Conservation (phyloP, 1,140 invertebrate genomes). For the Drosophila micromelanica region DNA sequence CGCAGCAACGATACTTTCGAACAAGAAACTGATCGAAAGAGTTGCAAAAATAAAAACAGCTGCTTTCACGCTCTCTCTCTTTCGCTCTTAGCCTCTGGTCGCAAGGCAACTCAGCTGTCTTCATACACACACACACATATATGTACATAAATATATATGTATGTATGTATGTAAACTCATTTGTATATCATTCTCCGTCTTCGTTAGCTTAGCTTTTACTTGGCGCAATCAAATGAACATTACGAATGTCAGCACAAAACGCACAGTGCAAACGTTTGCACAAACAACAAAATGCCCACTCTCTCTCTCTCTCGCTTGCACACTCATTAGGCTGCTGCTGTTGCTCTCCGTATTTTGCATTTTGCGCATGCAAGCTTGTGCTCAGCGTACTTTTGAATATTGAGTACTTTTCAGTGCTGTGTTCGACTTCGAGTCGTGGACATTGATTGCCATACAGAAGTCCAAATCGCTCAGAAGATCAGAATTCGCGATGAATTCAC, state of each 20-base stretch:
- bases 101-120: neutral
- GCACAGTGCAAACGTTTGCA: constrained; percentile 31
- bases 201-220: neutral
- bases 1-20: too few species aligned
- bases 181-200: neutral
- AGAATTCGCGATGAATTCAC: constrained; percentile 40
- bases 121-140: constrained; percentile 1
- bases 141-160: neutral
- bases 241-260: constrained; percentile 29
- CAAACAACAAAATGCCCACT: constrained; percentile 24
- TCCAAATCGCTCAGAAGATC: neutral
- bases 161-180: too few species aligned
- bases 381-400: constrained; percentile 10
- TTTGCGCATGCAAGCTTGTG: constrained; percentile 65
- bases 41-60: constrained; percentile 1
- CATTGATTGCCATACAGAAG: too few species aligned
- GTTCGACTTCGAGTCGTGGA: constrained; percentile 26
- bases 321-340: constrained; percentile 4
- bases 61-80: neutral
- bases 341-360: constrained; percentile 19
- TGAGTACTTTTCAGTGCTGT: constrained; percentile 27
- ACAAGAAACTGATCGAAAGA: neutral
- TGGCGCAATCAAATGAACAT: constrained; percentile 20
- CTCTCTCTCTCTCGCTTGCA: neutral
- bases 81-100: neutral